phyloP scores from a whole-genome alignment of 2,113 vertebrate species.

The Struthio camelus region DNA sequence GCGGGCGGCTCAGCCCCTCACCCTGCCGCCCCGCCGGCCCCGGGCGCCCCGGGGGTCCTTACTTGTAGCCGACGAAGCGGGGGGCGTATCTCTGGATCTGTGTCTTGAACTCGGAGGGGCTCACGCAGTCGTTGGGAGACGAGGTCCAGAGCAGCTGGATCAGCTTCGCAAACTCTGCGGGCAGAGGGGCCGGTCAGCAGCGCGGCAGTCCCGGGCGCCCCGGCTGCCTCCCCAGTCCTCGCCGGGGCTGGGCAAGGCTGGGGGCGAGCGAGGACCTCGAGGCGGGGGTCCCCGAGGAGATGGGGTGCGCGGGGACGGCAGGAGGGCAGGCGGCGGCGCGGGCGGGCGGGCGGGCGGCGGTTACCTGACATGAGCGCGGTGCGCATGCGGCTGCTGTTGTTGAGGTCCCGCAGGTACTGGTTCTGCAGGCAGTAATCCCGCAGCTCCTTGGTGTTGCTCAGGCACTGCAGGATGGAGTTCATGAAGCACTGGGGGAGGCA shows the following conservation, averaged over 20 bases:
- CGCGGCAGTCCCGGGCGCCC: too few species aligned
- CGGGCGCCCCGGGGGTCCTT: constrained; percentile 36
- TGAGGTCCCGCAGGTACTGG: constrained; percentile 85
- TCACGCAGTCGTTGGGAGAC: constrained; percentile 85
- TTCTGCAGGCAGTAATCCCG: constrained; percentile 92
- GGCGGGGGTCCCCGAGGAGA: fast-evolving
- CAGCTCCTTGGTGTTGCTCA: constrained; percentile 93
- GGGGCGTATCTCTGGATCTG: constrained; percentile 95
- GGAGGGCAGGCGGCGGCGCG: not conserved
- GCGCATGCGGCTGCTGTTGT: constrained; percentile 80
- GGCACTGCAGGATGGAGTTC: constrained; percentile 97
- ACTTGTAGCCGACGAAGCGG: constrained; percentile 95
- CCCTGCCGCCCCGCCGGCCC: fast-evolving
- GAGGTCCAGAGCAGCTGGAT: constrained; percentile 92
- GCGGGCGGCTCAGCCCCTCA: not conserved
- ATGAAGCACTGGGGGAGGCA: constrained; percentile 89
- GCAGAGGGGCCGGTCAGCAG: not conserved
- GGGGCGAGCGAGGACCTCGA: not conserved
- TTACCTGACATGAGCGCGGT: constrained; percentile 89
- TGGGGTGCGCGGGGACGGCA: not conserved
- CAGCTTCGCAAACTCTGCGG: constrained; percentile 90
- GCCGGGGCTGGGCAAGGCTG: too few species aligned
- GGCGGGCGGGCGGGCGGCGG: fast-evolving
- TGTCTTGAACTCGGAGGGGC: constrained; percentile 92
- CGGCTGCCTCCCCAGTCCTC: too few species aligned